Conservation (phyloP, 2,797 vertebrate species). For the Clamator glandarius region DNA sequence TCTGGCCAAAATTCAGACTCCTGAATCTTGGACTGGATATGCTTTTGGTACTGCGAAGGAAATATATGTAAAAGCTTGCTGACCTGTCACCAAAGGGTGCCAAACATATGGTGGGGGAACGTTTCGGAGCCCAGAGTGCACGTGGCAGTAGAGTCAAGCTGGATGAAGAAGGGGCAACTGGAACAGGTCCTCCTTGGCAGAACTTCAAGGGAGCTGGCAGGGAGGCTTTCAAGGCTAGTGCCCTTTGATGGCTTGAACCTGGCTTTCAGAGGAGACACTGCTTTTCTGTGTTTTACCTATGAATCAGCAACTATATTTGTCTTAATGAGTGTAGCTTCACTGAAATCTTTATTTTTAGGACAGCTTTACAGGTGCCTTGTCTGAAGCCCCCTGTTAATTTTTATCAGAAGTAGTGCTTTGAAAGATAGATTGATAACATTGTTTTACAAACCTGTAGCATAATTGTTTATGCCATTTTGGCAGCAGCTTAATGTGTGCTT, state of each 20-base stretch:
- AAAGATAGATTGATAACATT: not conserved
- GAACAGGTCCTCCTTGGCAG: not conserved
- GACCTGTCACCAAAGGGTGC: not conserved
- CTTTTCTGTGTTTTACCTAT: not conserved
- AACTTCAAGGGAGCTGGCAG: not conserved
- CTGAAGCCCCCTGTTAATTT: not conserved
- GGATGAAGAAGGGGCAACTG: not conserved
- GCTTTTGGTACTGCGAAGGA: not conserved
- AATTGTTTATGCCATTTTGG: not conserved
- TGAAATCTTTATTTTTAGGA: not conserved
- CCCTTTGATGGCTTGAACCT: not conserved
- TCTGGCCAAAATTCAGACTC: not conserved
- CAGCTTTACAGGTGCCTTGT: not conserved
- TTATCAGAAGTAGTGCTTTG: not conserved
- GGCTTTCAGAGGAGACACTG: not conserved
- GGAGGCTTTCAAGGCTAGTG: not conserved
- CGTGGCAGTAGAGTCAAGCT: not conserved
- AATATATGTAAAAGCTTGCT: not conserved
- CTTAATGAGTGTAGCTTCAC: not conserved
- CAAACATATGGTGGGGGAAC: not conserved
- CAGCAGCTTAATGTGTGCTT: not conserved
- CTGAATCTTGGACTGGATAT: not conserved
- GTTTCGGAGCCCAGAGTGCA: accelerated
- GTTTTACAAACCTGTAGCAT: not conserved
- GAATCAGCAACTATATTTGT: accelerated